Evolutionary conservation across 2,888 invertebrate species (phyloP).

Genomic region (Allolobophora icterica): DNA sequence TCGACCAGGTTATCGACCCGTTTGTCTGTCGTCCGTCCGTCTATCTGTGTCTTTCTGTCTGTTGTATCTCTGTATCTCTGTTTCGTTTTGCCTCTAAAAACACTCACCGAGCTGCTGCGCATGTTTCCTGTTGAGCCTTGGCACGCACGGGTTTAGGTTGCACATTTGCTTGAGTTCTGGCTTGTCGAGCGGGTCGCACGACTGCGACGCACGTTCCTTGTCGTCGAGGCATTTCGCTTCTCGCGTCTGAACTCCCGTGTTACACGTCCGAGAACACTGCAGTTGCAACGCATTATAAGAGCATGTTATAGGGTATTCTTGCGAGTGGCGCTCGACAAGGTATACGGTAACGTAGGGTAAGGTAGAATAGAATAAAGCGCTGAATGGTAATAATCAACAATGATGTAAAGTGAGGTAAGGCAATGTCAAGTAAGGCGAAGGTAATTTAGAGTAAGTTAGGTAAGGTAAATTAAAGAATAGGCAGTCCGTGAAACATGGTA

Average conservation of each 20-base stretch:
- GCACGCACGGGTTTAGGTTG: slow-evolving; percentile 31
- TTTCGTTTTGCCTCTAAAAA: not conserved
- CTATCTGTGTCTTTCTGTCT: too few species aligned
- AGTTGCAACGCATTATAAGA: slow-evolving; percentile 39
- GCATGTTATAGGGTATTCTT: too few species aligned
- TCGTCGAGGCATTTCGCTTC: slow-evolving; percentile 71
- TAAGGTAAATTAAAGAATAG: not conserved
- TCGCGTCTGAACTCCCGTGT: slow-evolving; percentile 70
- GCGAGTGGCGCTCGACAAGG: too few species aligned
- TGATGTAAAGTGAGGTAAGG: not conserved
- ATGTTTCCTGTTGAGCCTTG: not conserved
- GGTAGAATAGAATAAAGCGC: not conserved
- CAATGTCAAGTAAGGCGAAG: not conserved
- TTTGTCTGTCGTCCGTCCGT: not conserved
- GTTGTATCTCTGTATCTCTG: not conserved
- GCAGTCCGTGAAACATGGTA: not conserved
- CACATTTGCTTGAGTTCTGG: slow-evolving; percentile 56
- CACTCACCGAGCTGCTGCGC: not conserved
- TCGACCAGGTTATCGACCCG: not conserved
- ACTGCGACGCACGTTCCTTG: slow-evolving; percentile 64
- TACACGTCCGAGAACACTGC: slow-evolving; percentile 72
- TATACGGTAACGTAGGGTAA: not conserved
- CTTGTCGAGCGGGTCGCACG: slow-evolving; percentile 67
- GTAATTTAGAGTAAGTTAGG: not conserved
- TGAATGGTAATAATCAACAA: not conserved